Percentiles rank a stretch among this genome's conserved stretches.
These are phyloP conservation scores for Thalpophila matura DNA, from an alignment of 2,888 invertebrate genomes.

Conservation along the genomic window DNA sequence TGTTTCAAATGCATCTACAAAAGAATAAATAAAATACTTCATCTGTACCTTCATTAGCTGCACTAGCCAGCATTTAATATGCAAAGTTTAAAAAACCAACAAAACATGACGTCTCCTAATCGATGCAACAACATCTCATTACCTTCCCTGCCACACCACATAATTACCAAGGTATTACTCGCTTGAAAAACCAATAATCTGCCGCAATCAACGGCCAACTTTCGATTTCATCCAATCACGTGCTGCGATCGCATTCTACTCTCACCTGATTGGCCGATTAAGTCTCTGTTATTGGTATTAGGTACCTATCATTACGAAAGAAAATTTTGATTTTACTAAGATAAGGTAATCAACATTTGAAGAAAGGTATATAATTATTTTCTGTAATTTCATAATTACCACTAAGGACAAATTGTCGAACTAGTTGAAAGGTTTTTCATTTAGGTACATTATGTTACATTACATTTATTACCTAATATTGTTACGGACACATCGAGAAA, in stretches of 20 bases:
- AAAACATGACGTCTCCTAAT: slow-evolving; percentile 50
- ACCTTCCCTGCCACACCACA: slow-evolving; percentile 48
- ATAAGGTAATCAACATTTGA: not conserved
- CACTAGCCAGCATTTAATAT: slow-evolving; percentile 11
- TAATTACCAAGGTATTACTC: slow-evolving; percentile 54
- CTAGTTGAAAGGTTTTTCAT: not conserved
- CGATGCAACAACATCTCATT: slow-evolving; percentile 65
- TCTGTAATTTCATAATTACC: not conserved
- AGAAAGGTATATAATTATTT: not conserved
- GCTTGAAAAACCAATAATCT: slow-evolving; percentile 72
- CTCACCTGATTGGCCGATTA: slow-evolving; percentile 58
- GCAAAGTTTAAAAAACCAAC: slow-evolving; percentile 26
- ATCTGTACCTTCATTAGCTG: not conserved
- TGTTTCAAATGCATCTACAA: too few relatives aligned
- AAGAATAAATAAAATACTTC: too few relatives aligned
- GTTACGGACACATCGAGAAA: too few relatives aligned
- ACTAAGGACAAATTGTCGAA: not conserved
- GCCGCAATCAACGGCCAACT: slow-evolving; percentile 67
- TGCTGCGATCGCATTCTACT: slow-evolving; percentile 65
- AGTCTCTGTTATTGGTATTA: slow-evolving; percentile 37
- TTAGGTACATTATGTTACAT: too few relatives aligned
- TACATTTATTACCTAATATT: too few relatives aligned
- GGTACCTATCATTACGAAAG: slow-evolving; percentile 26
- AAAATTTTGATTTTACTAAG: slow-evolving; percentile 16
- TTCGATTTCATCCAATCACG: slow-evolving; percentile 77